These are phyloP conservation scores for Melanophora roralis DNA, from an alignment of 2,888 invertebrate genomes.

Conservation along the genomic window DNA sequence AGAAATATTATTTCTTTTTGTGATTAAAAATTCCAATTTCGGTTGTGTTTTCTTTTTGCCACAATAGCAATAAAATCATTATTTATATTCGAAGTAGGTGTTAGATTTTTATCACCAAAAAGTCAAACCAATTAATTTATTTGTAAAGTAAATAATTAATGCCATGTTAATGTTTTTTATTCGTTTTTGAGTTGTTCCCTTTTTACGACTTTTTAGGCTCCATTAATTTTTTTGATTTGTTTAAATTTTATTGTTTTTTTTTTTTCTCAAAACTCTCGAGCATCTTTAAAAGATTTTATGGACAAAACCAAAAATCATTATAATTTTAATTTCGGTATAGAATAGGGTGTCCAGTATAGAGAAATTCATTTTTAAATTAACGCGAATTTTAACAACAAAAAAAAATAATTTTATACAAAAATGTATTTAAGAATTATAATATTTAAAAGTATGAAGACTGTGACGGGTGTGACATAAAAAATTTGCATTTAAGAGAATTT, in stretches of 20 bases:
- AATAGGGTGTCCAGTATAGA: not conserved
- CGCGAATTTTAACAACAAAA: too few species aligned
- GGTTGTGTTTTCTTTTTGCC: slow-evolving; percentile 22
- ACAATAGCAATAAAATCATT: too few species aligned
- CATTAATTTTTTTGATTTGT: not conserved
- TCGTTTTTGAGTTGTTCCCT: not conserved
- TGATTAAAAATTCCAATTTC: not conserved
- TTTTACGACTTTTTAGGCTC: not conserved
- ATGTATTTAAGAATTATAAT: too few species aligned
- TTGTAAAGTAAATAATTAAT: not conserved
- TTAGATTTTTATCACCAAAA: slow-evolving; percentile 28
- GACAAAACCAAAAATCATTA: not conserved
- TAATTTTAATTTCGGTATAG: not conserved
- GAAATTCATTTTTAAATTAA: too few species aligned
- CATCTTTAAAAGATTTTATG: not conserved
- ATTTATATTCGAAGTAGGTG: slow-evolving; percentile 2
- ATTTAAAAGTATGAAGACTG: too few species aligned
- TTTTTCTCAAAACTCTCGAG: not conserved
- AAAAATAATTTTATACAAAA: too few species aligned
- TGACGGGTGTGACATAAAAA: too few species aligned
- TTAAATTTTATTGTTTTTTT: too few species aligned
- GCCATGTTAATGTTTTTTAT: not conserved
- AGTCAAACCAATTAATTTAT: slow-evolving; percentile 36
- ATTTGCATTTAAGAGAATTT: too few species aligned
- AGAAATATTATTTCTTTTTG: too few species aligned